phyloP scores from a whole-genome alignment of 37 sponge, comb jelly and placozoan species.

The Tethya wilhelma region DNA sequence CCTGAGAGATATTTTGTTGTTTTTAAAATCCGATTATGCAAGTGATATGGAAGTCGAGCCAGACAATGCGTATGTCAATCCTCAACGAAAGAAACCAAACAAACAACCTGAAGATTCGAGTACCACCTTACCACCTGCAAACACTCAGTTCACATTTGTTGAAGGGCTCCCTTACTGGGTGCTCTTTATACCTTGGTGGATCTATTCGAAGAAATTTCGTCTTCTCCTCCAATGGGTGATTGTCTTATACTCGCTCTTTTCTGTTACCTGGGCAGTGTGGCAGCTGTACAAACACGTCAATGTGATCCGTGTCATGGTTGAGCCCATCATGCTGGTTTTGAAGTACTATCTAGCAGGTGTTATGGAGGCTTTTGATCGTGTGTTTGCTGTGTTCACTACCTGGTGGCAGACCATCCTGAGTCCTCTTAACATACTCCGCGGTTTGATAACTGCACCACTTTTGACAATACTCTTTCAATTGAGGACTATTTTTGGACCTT shows the following conservation, averaged over 20 bases:
- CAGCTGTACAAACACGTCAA: slow-evolving; percentile 86
- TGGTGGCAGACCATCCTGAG: slow-evolving; percentile 57
- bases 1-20: slow-evolving; percentile 61
- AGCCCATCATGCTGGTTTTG: slow-evolving; percentile 56
- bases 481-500: slow-evolving; percentile 1
- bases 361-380: slow-evolving; percentile 41
- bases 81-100: neutral
- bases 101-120: neutral
- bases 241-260: slow-evolving; percentile 64
- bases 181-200: slow-evolving; percentile 73
- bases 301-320: slow-evolving; percentile 62
- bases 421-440: slow-evolving; percentile 61
- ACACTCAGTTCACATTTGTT: slow-evolving; percentile 25
- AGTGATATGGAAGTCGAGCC: slow-evolving; percentile 12
- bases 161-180: slow-evolving; percentile 79
- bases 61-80: neutral
- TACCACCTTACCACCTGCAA: neutral
- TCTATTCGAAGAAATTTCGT: slow-evolving; percentile 67
- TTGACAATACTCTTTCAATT: slow-evolving; percentile 7
- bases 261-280: slow-evolving; percentile 87
- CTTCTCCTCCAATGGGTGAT: slow-evolving; percentile 50
- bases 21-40: slow-evolving; percentile 16
- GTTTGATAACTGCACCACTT: slow-evolving; percentile 30
- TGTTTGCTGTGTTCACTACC: slow-evolving; percentile 51
- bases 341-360: slow-evolving; percentile 45